These are phyloP conservation scores for Phoenoteleia sp. DNA, from an alignment of 2,888 invertebrate species.

Conservation along the genomic window DNA sequence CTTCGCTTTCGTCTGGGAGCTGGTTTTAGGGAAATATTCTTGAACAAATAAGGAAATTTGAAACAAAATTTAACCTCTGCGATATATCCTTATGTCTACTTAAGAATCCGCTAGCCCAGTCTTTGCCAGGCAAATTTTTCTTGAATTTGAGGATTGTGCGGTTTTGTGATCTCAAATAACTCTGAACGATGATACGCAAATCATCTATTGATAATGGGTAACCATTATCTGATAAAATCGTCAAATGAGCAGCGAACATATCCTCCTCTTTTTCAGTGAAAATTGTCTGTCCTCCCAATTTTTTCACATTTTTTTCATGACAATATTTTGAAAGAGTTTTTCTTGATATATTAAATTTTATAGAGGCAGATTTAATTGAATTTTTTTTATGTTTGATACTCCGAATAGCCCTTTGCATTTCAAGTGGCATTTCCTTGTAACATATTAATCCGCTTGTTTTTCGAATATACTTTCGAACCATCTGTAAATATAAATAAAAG, in stretches of 20 bases:
- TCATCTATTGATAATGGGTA: not conserved
- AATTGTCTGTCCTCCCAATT: too few relatives aligned
- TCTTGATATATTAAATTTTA: not conserved
- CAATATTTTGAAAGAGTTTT: not conserved
- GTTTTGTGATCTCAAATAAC: not conserved
- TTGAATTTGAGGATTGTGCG: not conserved
- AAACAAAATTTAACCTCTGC: not conserved
- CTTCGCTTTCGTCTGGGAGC: not conserved
- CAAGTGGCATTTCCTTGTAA: not conserved
- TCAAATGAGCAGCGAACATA: not conserved
- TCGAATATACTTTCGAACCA: not conserved
- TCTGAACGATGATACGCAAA: not conserved
- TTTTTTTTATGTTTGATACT: not conserved
- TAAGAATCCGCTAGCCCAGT: not conserved
- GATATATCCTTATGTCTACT: not conserved
- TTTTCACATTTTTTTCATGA: too few relatives aligned
- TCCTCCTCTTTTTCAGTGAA: not conserved
- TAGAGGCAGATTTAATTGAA: not conserved
- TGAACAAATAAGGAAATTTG: too few relatives aligned
- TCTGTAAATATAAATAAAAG: not conserved
- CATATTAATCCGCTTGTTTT: not conserved
- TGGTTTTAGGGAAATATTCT: too few relatives aligned
- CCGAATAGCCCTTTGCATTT: not conserved
- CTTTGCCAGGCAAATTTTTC: conserved; percentile 1
- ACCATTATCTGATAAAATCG: not conserved